Conservation (phyloP, 2,113 vertebrate genomes). For the Paracanthobrama guichenoti region DNA sequence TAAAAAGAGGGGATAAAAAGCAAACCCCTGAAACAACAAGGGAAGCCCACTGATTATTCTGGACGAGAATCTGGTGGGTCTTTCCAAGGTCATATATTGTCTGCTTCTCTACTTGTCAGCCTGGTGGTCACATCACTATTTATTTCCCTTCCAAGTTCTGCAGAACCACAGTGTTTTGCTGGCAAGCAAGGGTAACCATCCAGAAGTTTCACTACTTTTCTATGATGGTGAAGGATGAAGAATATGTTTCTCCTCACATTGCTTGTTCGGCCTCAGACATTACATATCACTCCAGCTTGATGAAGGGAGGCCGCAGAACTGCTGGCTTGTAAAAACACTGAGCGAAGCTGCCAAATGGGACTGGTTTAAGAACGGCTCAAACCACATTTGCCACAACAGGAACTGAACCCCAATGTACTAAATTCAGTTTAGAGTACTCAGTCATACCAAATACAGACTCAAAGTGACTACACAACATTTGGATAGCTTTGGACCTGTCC, state of each 20-base stretch:
- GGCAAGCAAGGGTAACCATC: conserved; percentile 26
- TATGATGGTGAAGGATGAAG: conserved; percentile 46
- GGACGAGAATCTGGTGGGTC: conserved; percentile 19
- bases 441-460: conserved; percentile 1
- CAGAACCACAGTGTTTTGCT: conserved; percentile 21
- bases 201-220: conserved; percentile 11
- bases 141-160: conserved; percentile 40
- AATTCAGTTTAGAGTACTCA: conserved; percentile 22
- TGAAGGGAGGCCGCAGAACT: conserved; percentile 47
- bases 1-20: conserved; percentile 30
- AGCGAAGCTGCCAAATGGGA: not conserved
- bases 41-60: conserved; percentile 51
- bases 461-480: conserved; percentile 1
- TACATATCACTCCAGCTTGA: conserved; percentile 46
- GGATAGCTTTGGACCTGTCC: not conserved
- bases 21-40: conserved; percentile 44
- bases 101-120: conserved; percentile 46
- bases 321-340: conserved; percentile 26
- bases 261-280: conserved; percentile 15
- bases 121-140: conserved; percentile 48
- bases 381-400: conserved; percentile 37
- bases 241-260: conserved; percentile 43
- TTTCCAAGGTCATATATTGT: conserved; percentile 49
- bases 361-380: conserved; percentile 4
- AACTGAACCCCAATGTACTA: conserved; percentile 1